A percentile compares a stretch with the other conserved stretches of the same genome.
Conservation (phyloP, 1,140 invertebrate genomes). For the silkworm (Bombyx mori) region ASM3026992v2 NC_085119.1:11866001-11866500, state of each 20-base stretch:
- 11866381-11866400: constrained; percentile 26
- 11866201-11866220: background rate
- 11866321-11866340: constrained; percentile 42
- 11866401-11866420: constrained; percentile 37
- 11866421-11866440: constrained; percentile 57
- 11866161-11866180: too few relatives aligned
- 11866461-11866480: constrained; percentile 33
- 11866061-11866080: too few relatives aligned
- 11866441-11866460: constrained; percentile 49
- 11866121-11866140: too few relatives aligned
- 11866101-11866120: too few relatives aligned
- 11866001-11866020: too few relatives aligned
- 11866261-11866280: constrained; percentile 27
- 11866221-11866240: constrained; percentile 41
- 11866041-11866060: too few relatives aligned
- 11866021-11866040: too few relatives aligned
- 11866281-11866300: constrained; percentile 36
- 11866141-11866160: too few relatives aligned
- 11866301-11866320: constrained; percentile 52
- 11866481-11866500: constrained; percentile 7
- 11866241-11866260: constrained; percentile 61
- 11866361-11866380: constrained; percentile 15
- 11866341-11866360: constrained; percentile 21
- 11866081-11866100: too few relatives aligned
- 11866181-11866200: too few relatives aligned